Evolutionary conservation across 2,888 invertebrate genomes (phyloP).

Genomic region (Omphaloscelis lunosa): DNA sequence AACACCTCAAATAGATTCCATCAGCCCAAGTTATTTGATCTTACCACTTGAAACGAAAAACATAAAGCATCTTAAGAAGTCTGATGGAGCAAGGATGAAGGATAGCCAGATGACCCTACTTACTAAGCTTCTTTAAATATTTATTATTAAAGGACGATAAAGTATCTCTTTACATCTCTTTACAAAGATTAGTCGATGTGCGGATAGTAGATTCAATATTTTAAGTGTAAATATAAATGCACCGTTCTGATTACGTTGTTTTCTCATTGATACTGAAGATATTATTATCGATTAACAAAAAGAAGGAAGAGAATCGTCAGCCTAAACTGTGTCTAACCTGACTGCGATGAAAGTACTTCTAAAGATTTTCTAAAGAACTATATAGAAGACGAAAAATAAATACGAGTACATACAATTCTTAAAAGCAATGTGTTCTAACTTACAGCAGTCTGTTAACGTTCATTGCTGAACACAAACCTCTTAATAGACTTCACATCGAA

Average conservation of each 20-base stretch:
- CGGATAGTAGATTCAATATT: slow-evolving; percentile 31
- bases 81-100: slow-evolving; percentile 51
- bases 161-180: slow-evolving; percentile 40
- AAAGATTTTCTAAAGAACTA: not conserved
- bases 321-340: accelerated
- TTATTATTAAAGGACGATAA: slow-evolving; percentile 47
- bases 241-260: not conserved
- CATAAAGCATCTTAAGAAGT: slow-evolving; percentile 52
- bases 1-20: slow-evolving; percentile 87
- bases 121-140: slow-evolving; percentile 53
- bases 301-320: too few species aligned
- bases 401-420: not conserved
- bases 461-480: slow-evolving; percentile 22
- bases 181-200: slow-evolving; percentile 35
- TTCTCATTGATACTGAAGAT: not conserved
- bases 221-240: not conserved
- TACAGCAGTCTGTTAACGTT: slow-evolving; percentile 1
- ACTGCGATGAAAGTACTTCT: not conserved
- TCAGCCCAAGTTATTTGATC: slow-evolving; percentile 82
- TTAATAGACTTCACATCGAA: slow-evolving; percentile 12
- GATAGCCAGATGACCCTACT: slow-evolving; percentile 56
- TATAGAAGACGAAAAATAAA: not conserved
- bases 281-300: not conserved
- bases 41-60: slow-evolving; percentile 82
- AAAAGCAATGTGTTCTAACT: slow-evolving; percentile 6